Evolutionary conservation across 2,113 vertebrate species (phyloP).

Genomic region (Pterocles burchelli): DNA sequence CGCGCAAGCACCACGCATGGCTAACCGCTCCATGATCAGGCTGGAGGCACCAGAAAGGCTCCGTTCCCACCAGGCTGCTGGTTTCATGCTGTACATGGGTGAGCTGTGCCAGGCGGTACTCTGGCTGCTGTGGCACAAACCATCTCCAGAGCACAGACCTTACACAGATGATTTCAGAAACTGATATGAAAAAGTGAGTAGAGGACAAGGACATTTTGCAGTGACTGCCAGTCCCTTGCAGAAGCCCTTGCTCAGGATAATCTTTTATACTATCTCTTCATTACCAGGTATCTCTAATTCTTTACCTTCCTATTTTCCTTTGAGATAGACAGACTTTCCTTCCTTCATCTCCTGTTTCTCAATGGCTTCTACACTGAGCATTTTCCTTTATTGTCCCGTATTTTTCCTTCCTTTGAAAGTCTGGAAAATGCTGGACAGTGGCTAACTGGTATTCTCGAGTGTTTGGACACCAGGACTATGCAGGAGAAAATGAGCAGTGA

Average conservation of each 20-base stretch:
- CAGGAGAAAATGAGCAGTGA: neutral
- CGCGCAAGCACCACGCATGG: fast-evolving
- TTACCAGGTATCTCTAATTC: neutral
- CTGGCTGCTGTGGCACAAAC: neutral
- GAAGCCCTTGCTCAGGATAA: neutral
- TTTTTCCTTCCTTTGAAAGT: neutral
- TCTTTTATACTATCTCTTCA: neutral
- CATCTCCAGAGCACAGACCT: neutral
- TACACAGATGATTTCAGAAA: neutral
- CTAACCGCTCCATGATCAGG: neutral
- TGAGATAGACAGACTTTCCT: neutral
- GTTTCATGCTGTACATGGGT: neutral
- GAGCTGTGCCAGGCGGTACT: neutral
- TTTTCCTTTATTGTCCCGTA: neutral
- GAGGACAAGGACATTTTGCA: neutral
- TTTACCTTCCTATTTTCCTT: neutral
- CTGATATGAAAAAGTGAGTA: neutral
- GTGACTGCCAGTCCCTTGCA: neutral
- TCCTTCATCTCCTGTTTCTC: neutral
- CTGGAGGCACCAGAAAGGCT: neutral
- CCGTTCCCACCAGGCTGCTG: neutral
- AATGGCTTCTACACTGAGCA: neutral
- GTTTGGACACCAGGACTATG: neutral
- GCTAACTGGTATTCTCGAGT: neutral
- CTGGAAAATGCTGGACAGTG: neutral